These are phyloP conservation scores for Heteromormyrus szaboi DNA, from an alignment of 2,797 vertebrate species.

Conservation along the genomic window DNA sequence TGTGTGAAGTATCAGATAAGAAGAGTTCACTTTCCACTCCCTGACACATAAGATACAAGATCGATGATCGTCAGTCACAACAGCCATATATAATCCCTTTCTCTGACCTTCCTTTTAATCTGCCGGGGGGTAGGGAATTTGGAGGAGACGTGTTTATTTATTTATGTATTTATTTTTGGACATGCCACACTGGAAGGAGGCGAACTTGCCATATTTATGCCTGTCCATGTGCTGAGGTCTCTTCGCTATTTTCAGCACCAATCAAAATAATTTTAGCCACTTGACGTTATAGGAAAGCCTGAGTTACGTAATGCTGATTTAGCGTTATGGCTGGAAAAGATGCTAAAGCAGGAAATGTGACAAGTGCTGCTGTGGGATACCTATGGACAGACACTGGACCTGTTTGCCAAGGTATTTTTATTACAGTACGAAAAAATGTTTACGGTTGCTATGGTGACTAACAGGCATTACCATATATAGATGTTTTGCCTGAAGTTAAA, in stretches of 20 bases:
- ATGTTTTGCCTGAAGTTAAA: not conserved
- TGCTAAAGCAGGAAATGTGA: not conserved
- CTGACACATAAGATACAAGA: not conserved
- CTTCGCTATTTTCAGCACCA: not conserved
- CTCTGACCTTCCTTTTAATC: not conserved
- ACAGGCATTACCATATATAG: not conserved
- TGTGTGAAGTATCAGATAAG: not conserved
- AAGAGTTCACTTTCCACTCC: not conserved
- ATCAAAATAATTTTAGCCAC: not conserved
- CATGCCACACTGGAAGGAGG: not conserved
- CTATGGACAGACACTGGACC: not conserved
- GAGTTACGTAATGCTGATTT: not conserved
- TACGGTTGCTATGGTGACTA: not conserved
- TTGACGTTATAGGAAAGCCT: not conserved
- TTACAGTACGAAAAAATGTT: not conserved
- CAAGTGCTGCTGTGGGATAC: not conserved
- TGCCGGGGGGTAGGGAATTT: not conserved
- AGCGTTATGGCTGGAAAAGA: not conserved
- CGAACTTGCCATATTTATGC: not conserved
- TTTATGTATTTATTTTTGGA: constrained; percentile 5
- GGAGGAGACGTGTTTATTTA: not conserved
- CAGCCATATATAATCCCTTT: not conserved
- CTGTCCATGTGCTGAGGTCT: not conserved
- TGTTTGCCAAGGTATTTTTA: not conserved
- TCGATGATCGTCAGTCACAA: not conserved